Evolutionary conservation across 1,140 invertebrate species (phyloP), one percentile per base, ranked within the genome.

Genomic region (Cyclargus thomasi): DNA sequence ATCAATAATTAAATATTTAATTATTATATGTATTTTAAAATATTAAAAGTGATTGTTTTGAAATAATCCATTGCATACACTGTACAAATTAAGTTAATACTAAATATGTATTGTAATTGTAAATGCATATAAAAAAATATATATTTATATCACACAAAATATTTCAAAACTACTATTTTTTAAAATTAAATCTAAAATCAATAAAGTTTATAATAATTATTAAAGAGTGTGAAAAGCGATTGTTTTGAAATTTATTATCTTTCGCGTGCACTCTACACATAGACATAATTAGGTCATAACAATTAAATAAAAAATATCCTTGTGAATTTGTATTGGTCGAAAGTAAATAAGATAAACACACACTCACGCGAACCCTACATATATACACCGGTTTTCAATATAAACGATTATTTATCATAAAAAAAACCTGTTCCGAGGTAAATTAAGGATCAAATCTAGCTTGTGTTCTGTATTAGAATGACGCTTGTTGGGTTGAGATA

Each of bases 301-400:
- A 55, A 55, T 17, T 55, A 6, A 20, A 57, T 18, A 20, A 20
- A 17, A 55, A 59, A 7, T 59, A 11, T 59, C 55, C 55, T 59
- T 59, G 55, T 59, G 55, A 20, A 20, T 55, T 17, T 55, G 55
- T 21, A 59, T 59, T 59, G 20, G 55, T 59, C 20, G 55, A 59
- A 59, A 59, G 55, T 59, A 59, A 59, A 59, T 59, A 59, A 59
- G 55, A 59, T 59, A 55, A 7, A 21, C 55, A 59, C 55, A 59
- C 55, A 20, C 10, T 11, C 55, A 20, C 17, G 20, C 55, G 18
- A 20, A 0, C 20, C 18, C 55, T 11, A 59, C 53, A 55, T 20
- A 55, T 55, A 20, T 17, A 55, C 53, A 55, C 53, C 18, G 53
- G 55, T 59, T 20, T 18, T 20, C 5, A 20, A 59, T 59, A 59